phyloP scores from a whole-genome alignment of 2,113 vertebrate species.

The Actenoides lindsayi region DNA sequence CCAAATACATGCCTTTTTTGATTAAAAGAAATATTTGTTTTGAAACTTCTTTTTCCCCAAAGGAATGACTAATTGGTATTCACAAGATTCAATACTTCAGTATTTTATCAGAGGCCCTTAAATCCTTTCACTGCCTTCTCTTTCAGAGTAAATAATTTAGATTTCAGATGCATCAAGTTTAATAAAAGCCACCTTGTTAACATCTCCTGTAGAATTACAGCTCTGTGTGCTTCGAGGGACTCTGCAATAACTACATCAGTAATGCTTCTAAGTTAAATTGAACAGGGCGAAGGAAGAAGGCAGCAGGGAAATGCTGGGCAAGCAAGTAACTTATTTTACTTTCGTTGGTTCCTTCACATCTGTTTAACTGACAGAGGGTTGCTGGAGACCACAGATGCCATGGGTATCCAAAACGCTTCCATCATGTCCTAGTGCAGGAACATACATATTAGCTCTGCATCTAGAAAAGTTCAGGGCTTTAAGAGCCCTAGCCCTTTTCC shows the following conservation, averaged over 20 bases:
- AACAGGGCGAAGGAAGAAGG: neutral
- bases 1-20: neutral
- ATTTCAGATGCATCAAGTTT: constrained; percentile 24
- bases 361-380: neutral
- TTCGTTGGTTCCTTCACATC: constrained; percentile 26
- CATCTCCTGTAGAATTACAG: neutral
- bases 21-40: constrained; percentile 8
- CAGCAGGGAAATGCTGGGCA: neutral
- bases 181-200: constrained; percentile 24
- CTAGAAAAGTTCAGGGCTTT: neutral
- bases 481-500: neutral
- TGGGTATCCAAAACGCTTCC: neutral
- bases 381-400: neutral
- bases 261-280: neutral
- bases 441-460: neutral
- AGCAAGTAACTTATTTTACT: neutral
- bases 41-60: neutral
- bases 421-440: neutral
- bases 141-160: constrained; percentile 41
- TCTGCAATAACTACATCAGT: neutral
- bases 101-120: constrained; percentile 25
- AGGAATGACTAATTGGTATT: constrained; percentile 14
- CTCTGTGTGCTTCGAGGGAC: neutral
- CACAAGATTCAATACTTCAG: neutral
- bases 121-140: constrained; percentile 9